phyloP scores from a whole-genome alignment of 2,797 vertebrate genomes.

The Phyllotis vaccarum region DNA sequence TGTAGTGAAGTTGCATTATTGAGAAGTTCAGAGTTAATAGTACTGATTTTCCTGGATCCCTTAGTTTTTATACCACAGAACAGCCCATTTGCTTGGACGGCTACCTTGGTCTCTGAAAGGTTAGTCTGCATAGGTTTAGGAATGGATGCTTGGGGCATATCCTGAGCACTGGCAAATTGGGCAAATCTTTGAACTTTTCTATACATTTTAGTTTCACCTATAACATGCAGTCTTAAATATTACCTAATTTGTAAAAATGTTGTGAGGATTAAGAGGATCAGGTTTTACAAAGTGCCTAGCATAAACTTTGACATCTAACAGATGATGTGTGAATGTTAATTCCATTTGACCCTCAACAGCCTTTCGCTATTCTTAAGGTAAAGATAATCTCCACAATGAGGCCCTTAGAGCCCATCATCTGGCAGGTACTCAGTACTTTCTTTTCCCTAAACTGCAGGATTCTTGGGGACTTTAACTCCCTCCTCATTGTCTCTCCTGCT shows the following conservation, averaged over 20 bases:
- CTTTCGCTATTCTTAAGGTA: slow-evolving; percentile 17
- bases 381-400: not conserved
- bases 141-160: not conserved
- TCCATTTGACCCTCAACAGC: not conserved
- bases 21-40: not conserved
- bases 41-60: not conserved
- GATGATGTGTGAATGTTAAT: not conserved
- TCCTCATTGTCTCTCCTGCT: not conserved
- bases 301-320: not conserved
- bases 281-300: not conserved
- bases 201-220: not conserved
- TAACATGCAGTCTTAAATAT: not conserved
- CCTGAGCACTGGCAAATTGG: not conserved
- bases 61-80: not conserved
- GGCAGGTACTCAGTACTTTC: not conserved
- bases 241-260: not conserved
- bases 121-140: not conserved
- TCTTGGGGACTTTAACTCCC: not conserved
- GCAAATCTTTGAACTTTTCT: not conserved
- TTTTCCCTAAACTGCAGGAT: not conserved
- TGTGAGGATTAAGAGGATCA: not conserved
- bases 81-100: not conserved
- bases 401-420: not conserved
- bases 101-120: not conserved
- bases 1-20: not conserved